These are phyloP conservation scores for Rhinoptilus africanus DNA, from an alignment of 2,113 vertebrate genomes.

Conservation along the genomic window DNA sequence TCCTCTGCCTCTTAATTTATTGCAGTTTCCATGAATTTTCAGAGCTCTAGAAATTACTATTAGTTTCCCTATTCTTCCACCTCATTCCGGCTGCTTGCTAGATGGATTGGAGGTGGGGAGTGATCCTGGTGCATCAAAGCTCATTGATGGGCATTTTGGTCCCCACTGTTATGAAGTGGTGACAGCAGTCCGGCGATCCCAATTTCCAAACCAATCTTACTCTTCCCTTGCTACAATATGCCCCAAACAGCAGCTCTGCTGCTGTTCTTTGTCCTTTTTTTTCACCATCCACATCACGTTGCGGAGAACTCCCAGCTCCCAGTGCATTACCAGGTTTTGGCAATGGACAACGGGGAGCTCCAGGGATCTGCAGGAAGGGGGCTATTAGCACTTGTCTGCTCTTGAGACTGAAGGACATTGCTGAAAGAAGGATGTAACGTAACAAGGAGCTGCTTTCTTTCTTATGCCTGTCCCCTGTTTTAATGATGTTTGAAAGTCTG, in stretches of 20 bases:
- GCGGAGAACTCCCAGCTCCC: background rate
- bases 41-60: background rate
- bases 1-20: background rate
- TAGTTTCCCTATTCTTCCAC: background rate
- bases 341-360: background rate
- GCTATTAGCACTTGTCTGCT: background rate
- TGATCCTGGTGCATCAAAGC: background rate
- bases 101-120: background rate
- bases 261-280: background rate
- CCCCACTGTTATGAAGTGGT: rapidly evolving
- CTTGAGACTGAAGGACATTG: background rate
- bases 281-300: rapidly evolving
- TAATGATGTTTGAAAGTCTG: background rate
- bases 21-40: background rate
- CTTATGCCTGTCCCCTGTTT: background rate
- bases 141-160: background rate
- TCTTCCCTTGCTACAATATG: background rate
- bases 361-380: background rate
- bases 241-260: background rate
- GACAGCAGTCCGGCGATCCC: background rate
- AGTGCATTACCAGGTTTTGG: background rate
- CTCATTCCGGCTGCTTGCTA: background rate
- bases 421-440: background rate
- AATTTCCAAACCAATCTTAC: background rate
- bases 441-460: background rate